Conservation (phyloP, 1,140 invertebrate species). For the Luehdorfia chinensis region DNA sequence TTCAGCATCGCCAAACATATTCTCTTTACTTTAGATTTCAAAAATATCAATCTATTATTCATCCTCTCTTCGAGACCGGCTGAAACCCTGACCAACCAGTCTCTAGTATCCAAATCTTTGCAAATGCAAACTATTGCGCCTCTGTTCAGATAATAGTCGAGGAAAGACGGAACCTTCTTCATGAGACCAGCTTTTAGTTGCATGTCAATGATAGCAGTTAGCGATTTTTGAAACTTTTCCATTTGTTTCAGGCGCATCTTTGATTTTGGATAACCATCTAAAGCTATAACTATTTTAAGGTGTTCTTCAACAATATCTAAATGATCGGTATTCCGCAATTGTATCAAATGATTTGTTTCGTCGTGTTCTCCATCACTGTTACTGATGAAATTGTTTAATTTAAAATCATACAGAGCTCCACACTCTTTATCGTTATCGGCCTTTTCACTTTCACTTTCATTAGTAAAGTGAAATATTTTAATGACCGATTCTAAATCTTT, state of each 20-base stretch:
- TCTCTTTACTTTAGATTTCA: slow-evolving; percentile 51
- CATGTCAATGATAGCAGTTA: slow-evolving; percentile 60
- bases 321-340: slow-evolving; percentile 55
- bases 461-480: slow-evolving; percentile 27
- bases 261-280: slow-evolving; percentile 53
- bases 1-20: slow-evolving; percentile 53
- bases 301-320: slow-evolving; percentile 48
- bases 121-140: slow-evolving; percentile 64
- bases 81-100: slow-evolving; percentile 55
- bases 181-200: slow-evolving; percentile 55
- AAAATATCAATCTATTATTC: slow-evolving; percentile 40
- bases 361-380: slow-evolving; percentile 41
- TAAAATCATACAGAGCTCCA: slow-evolving; percentile 33
- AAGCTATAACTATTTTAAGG: slow-evolving; percentile 51
- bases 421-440: slow-evolving; percentile 38
- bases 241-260: slow-evolving; percentile 55
- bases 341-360: slow-evolving; percentile 51
- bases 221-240: slow-evolving; percentile 42
- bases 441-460: slow-evolving; percentile 36
- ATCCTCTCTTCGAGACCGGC: slow-evolving; percentile 62
- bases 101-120: slow-evolving; percentile 49
- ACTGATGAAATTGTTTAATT: slow-evolving; percentile 41
- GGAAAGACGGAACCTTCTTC: slow-evolving; percentile 43
- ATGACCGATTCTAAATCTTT: slow-evolving; percentile 19
- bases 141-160: slow-evolving; percentile 61